Evolutionary conservation across 2,888 invertebrate genomes (phyloP).

Genomic region (Protophormia terraenovae): DNA sequence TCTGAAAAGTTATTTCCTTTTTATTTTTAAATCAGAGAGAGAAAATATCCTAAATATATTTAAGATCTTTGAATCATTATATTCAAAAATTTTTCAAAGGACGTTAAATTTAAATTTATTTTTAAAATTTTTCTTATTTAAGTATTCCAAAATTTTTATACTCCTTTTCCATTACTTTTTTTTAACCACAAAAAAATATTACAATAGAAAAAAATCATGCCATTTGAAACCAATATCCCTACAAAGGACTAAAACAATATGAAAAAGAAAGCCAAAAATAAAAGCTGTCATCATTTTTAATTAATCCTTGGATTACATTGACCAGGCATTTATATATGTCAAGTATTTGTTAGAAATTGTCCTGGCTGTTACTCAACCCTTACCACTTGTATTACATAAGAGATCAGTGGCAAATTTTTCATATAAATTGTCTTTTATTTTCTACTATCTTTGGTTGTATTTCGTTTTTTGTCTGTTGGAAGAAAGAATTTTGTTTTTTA

Average conservation of each 20-base stretch:
- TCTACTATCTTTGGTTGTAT: slow-evolving; percentile 4
- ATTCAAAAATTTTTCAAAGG: too few relatives aligned
- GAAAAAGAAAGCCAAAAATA: background rate
- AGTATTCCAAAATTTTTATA: too few relatives aligned
- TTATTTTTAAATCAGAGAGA: too few relatives aligned
- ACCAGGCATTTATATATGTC: slow-evolving; percentile 61
- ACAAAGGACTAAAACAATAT: background rate
- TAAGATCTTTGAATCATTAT: too few relatives aligned
- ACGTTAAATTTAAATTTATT: too few relatives aligned
- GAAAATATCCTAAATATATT: too few relatives aligned
- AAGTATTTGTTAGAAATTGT: slow-evolving; percentile 36
- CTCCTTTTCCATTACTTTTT: background rate
- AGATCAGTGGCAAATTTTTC: slow-evolving; percentile 5
- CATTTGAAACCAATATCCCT: slow-evolving; percentile 43
- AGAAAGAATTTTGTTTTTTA: background rate
- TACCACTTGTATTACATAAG: background rate
- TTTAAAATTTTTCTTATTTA: too few relatives aligned
- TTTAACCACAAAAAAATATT: background rate
- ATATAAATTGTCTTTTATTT: background rate
- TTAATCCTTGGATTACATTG: slow-evolving; percentile 66
- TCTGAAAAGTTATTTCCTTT: too few relatives aligned
- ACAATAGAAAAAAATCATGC: background rate
- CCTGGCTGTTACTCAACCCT: too few relatives aligned
- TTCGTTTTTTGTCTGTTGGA: background rate
- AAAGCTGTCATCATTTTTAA: slow-evolving; percentile 63